Percentiles rank a stretch among this genome's conserved stretches.
Conservation (phyloP, 2,888 invertebrate genomes). For the Auanema sp. region DNA sequence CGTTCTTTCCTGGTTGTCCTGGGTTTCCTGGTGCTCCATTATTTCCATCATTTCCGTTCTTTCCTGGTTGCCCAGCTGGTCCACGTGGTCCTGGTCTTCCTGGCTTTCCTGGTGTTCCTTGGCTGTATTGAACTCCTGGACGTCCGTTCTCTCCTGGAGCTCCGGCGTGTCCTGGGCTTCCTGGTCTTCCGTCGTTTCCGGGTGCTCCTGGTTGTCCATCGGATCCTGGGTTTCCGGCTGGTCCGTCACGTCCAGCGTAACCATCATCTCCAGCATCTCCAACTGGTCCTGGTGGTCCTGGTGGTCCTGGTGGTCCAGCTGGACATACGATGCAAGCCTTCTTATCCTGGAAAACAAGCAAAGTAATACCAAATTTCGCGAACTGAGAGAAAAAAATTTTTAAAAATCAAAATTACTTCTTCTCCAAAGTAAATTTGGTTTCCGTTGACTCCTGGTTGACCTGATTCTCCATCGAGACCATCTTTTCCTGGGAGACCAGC, state of each 20-base stretch:
- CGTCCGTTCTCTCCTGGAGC: constrained; percentile 37
- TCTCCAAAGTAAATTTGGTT: too few relatives aligned
- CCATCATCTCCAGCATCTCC: constrained; percentile 26
- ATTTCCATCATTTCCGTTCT: constrained; percentile 32
- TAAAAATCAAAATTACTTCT: too few relatives aligned
- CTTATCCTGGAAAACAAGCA: background rate
- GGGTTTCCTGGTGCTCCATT: constrained; percentile 36
- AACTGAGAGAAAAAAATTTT: too few relatives aligned
- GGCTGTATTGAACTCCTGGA: constrained; percentile 24
- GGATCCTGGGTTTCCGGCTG: constrained; percentile 38
- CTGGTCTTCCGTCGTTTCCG: constrained; percentile 38
- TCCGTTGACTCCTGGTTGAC: background rate
- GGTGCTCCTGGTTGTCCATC: constrained; percentile 36
- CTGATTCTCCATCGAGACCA: background rate
- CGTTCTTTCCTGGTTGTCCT: constrained; percentile 34
- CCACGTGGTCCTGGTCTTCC: constrained; percentile 35
- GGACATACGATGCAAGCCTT: constrained; percentile 30
- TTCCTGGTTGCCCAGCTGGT: constrained; percentile 20
- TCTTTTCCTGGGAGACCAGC: background rate
- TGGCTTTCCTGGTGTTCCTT: constrained; percentile 29
- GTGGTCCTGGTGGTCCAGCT: constrained; percentile 34
- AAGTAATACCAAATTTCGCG: too few relatives aligned
- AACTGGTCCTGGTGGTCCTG: constrained; percentile 25
- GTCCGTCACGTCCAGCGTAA: constrained; percentile 29
- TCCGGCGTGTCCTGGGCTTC: constrained; percentile 35